A percentile compares a stretch with the other conserved stretches of the same genome.
phyloP scores from a whole-genome alignment of 2,797 vertebrate species.

The Melanogrammus aeglefinus region DNA sequence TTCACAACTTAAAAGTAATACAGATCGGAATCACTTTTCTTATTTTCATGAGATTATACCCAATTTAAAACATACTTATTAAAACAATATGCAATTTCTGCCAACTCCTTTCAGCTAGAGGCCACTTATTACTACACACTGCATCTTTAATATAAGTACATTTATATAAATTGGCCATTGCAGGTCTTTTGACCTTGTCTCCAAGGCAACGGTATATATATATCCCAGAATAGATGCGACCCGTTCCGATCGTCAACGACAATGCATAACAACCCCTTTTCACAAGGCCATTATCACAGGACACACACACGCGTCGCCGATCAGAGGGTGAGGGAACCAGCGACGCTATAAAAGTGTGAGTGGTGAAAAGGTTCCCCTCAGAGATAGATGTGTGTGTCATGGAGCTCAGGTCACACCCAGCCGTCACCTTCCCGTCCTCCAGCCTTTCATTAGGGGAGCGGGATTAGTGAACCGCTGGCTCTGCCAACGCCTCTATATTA shows the following conservation, averaged over 20 bases:
- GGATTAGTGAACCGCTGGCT: conserved; percentile 40
- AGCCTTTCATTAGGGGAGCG: conserved; percentile 41
- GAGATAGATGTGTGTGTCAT: conserved; percentile 22
- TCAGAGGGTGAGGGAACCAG: no score
- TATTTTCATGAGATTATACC: no score
- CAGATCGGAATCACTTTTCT: no score
- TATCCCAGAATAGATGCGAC: background rate
- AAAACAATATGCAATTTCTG: no score
- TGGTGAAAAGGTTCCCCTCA: conserved; percentile 30
- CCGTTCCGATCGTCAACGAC: background rate
- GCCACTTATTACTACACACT: no score
- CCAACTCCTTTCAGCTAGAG: no score
- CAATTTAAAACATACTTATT: no score
- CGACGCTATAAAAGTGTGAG: conserved; percentile 42
- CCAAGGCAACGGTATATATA: conserved; percentile 13
- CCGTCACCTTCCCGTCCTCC: conserved; percentile 52
- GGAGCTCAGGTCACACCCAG: conserved; percentile 52
- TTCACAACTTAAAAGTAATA: no score
- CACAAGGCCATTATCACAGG: no score
- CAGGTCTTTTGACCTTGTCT: conserved; percentile 3
- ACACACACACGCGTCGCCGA: no score
- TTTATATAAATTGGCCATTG: no score
- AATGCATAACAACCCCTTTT: background rate
- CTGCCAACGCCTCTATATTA: conserved; percentile 44
- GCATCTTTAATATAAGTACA: no score